These are phyloP conservation scores for Pedetes capensis DNA, from an alignment of 2,113 vertebrate genomes.

Conservation along the genomic window DNA sequence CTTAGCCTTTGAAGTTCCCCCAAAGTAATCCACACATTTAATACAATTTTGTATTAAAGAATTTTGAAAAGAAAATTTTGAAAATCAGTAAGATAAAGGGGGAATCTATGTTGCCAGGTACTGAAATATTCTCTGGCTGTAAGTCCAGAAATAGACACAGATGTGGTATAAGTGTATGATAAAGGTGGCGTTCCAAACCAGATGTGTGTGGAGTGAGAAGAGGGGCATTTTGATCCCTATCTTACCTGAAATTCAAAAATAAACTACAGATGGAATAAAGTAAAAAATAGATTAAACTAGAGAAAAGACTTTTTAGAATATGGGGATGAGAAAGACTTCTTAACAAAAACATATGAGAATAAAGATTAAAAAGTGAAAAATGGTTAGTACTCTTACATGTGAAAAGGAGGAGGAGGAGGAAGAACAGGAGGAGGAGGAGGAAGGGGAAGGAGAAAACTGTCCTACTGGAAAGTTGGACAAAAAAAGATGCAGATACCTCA, in stretches of 20 bases:
- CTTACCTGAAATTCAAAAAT: neutral
- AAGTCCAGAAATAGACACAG: neutral
- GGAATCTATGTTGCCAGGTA: too few relatives aligned
- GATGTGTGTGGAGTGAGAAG: too few relatives aligned
- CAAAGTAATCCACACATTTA: neutral
- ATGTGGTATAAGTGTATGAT: neutral
- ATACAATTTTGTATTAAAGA: neutral
- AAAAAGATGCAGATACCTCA: neutral
- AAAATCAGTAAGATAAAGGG: too few relatives aligned
- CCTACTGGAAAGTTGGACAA: neutral
- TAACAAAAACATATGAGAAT: neutral
- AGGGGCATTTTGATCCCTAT: neutral
- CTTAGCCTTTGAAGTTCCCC: neutral
- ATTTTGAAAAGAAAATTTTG: too few relatives aligned
- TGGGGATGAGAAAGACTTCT: neutral
- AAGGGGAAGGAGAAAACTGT: too few relatives aligned
- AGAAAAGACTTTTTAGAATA: neutral
- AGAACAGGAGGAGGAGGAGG: too few relatives aligned
- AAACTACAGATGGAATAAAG: neutral
- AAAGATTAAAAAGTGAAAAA: neutral
- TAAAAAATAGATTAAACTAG: neutral
- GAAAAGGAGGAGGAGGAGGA: too few relatives aligned
- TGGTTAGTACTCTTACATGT: too few relatives aligned
- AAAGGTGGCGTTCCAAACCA: neutral
- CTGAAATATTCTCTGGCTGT: too few relatives aligned